phyloP scores from a whole-genome alignment of 2,888 invertebrate genomes.

The Drosophila borealis region DNA sequence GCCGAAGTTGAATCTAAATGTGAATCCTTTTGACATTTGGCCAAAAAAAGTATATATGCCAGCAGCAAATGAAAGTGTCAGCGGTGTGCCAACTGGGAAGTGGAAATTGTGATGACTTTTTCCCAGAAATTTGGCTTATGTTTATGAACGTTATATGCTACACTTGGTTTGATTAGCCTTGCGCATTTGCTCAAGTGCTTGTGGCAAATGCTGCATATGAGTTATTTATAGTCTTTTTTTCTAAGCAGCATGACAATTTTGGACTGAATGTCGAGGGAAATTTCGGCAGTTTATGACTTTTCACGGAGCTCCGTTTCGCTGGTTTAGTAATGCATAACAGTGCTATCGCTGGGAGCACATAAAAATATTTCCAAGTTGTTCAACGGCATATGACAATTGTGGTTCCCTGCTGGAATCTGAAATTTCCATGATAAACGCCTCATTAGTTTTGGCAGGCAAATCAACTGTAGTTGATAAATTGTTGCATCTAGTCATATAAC shows the following conservation, averaged over 20 bases:
- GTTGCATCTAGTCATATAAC: not conserved
- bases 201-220: conserved; percentile 63
- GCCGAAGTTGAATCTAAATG: conserved; percentile 1
- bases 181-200: conserved; percentile 46
- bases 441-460: too few species aligned
- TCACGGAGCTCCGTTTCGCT: not conserved
- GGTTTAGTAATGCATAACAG: not conserved
- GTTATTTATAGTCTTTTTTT: conserved; percentile 53
- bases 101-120: conserved; percentile 8
- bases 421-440: too few species aligned
- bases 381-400: too few species aligned
- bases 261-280: not conserved
- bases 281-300: not conserved
- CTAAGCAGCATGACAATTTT: not conserved
- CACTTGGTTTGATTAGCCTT: conserved; percentile 58
- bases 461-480: too few species aligned
- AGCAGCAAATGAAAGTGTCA: conserved; percentile 4
- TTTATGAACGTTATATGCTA: conserved; percentile 51
- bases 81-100: conserved; percentile 13
- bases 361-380: not conserved
- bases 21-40: conserved; percentile 6
- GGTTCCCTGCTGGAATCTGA: too few species aligned
- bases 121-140: conserved; percentile 21
- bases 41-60: not conserved
- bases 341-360: not conserved